phyloP scores from a whole-genome alignment of 2,113 vertebrate genomes.

The Pardalotus punctatus region DNA sequence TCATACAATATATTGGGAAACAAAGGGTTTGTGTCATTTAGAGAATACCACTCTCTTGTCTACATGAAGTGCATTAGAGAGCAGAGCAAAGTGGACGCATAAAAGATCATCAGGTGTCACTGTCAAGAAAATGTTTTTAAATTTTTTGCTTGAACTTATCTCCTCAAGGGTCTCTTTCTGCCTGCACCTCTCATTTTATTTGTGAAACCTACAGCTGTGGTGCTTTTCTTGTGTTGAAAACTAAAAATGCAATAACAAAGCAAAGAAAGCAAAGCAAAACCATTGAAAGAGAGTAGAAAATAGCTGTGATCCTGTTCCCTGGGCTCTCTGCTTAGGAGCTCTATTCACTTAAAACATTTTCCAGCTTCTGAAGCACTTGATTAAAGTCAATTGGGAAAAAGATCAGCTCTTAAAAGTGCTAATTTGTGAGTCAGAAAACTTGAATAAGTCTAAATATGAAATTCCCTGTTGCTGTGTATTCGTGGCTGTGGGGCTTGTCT shows the following conservation, averaged over 20 bases:
- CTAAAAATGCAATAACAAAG: background rate
- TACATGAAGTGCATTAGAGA: background rate
- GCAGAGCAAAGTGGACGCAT: background rate
- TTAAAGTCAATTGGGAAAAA: conserved; percentile 73
- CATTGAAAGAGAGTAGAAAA: background rate
- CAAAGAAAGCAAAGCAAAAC: background rate
- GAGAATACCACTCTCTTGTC: background rate
- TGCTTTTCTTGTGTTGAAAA: background rate
- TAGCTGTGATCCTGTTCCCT: conserved; percentile 24
- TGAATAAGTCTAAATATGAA: conserved; percentile 59
- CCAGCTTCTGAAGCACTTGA: conserved; percentile 70
- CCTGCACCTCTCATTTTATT: background rate
- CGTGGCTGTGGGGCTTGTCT: background rate
- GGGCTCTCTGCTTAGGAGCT: conserved; percentile 45
- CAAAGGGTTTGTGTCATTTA: background rate
- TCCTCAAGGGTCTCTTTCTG: background rate
- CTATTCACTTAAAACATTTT: conserved; percentile 72
- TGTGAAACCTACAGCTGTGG: conserved; percentile 3
- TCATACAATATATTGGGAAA: background rate
- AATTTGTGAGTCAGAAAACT: conserved; percentile 68
- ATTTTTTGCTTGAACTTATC: conserved; percentile 10
- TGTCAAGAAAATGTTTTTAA: background rate
- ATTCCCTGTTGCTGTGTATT: conserved; percentile 2
- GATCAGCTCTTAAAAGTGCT: conserved; percentile 70
- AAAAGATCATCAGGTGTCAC: background rate